These are phyloP conservation scores for Pangasius larnaudii DNA, from an alignment of 2,797 vertebrate species.

Conservation along the genomic window DNA sequence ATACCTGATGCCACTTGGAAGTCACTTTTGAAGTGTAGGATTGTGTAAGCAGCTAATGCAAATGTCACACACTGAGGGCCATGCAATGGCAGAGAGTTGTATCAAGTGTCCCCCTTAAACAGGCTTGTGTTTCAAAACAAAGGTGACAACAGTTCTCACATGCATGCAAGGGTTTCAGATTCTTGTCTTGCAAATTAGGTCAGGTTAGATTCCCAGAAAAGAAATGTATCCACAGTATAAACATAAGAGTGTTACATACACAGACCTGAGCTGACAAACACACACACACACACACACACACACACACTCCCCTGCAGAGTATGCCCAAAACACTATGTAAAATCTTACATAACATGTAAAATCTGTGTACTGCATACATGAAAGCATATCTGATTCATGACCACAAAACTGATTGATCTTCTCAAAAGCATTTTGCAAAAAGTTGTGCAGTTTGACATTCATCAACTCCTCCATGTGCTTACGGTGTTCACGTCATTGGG, in stretches of 20 bases:
- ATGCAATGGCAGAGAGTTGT: background rate
- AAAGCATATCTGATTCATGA: background rate
- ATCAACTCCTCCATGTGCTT: background rate
- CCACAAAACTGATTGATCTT: background rate
- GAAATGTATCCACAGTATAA: background rate
- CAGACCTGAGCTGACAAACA: background rate
- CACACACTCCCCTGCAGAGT: background rate
- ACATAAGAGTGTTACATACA: background rate
- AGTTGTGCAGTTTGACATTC: background rate
- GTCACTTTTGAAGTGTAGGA: background rate
- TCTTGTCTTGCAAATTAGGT: background rate
- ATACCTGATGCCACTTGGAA: background rate
- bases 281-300: background rate
- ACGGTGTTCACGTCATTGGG: background rate
- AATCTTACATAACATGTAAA: background rate
- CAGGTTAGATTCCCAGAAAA: background rate
- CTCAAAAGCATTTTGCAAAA: background rate
- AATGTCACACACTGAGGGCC: background rate
- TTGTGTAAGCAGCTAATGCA: background rate
- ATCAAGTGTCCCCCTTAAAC: background rate
- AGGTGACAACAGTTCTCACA: background rate
- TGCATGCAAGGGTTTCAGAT: background rate
- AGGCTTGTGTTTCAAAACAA: slow-evolving; percentile 19
- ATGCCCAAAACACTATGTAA: background rate
- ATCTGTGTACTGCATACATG: background rate